Conservation (phyloP, 2,888 invertebrate species). For the Dusona sp. region DNA sequence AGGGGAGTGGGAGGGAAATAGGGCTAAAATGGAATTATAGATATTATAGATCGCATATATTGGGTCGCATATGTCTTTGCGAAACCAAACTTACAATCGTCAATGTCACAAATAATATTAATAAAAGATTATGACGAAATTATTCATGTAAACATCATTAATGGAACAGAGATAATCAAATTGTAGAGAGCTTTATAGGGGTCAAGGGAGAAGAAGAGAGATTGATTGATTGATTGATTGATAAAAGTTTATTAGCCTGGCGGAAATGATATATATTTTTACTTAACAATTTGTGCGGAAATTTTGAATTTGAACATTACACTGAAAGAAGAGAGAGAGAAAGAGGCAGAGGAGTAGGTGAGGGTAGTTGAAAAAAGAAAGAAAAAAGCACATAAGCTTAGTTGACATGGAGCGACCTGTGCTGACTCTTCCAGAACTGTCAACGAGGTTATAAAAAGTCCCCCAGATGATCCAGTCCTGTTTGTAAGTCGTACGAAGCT, state of each 20-base stretch:
- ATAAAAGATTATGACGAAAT: not conserved
- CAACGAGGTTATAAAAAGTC: slow-evolving; percentile 42
- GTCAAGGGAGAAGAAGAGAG: too few species aligned
- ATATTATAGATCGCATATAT: too few species aligned
- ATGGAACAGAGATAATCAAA: too few species aligned
- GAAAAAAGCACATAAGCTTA: not conserved
- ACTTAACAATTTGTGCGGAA: not conserved
- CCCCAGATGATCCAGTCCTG: slow-evolving; percentile 35
- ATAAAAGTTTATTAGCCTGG: not conserved
- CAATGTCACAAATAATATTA: not conserved
- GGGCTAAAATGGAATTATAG: not conserved
- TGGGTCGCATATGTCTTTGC: not conserved
- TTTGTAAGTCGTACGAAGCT: slow-evolving; percentile 29
- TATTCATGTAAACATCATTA: not conserved
- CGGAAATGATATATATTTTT: not conserved
- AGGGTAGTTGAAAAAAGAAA: not conserved
- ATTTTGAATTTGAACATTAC: not conserved
- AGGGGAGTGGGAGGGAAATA: not conserved
- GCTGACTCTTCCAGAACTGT: slow-evolving; percentile 37
- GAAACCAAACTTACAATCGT: not conserved
- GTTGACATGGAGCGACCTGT: slow-evolving; percentile 37
- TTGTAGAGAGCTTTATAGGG: too few species aligned
- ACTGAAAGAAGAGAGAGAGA: not conserved
- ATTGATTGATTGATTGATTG: not conserved
- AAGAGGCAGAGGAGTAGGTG: not conserved